Evolutionary conservation across 92 coral and sea anemone species (phyloP), one percentile per base, ranked within the genome.

Genomic region (Desmophyllum pertusum): DNA sequence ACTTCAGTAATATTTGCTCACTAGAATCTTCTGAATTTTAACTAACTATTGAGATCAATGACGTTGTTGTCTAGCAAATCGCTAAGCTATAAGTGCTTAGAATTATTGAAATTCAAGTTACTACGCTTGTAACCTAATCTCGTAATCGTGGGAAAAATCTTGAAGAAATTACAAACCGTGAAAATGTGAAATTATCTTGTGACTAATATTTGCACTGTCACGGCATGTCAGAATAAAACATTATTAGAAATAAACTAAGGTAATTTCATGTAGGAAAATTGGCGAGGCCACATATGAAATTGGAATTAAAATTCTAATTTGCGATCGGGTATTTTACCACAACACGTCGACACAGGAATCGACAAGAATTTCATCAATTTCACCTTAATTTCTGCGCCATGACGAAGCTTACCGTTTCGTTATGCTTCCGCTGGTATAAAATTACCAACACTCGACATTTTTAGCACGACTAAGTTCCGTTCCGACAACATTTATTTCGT

Each of bases 21-120:
- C 78, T 46, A 30, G 62, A 73, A 73, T 62, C 41, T 48, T 73
- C 78, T 31, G 14, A 46, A 74, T 50, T 17, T 21, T 29, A 31
- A 31, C 27, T 10, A 6, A 45, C 61, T 7, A 45, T 73, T 73
- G 57, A 51, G 42, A 29, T 45, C 37, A 38, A n/a, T 37, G 46
- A 53, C 35, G 23, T 71, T 23, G 25, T 18, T n/a, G 48, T 50
- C n/a, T n/a, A n/a, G 55, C 17, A 62, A 73, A 30, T 74, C 62
- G n/a, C 53, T 45, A 45, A n/a, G n/a, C n/a, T n/a, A n/a, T n/a
- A n/a, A 29, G 57, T 25, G 40, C 27, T 50, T 74, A 6, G 33
- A 59, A 33, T 25, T 25, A 59, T 10, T 59, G 11, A 59, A 59
- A 59, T 59, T 29, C n/a, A n/a, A n/a, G n/a, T n/a, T 8, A 2